Percentiles rank a stretch among this genome's conserved stretches.
These are phyloP conservation scores for Acleris literana DNA, from an alignment of 2,888 invertebrate species.

Conservation along the genomic window DNA sequence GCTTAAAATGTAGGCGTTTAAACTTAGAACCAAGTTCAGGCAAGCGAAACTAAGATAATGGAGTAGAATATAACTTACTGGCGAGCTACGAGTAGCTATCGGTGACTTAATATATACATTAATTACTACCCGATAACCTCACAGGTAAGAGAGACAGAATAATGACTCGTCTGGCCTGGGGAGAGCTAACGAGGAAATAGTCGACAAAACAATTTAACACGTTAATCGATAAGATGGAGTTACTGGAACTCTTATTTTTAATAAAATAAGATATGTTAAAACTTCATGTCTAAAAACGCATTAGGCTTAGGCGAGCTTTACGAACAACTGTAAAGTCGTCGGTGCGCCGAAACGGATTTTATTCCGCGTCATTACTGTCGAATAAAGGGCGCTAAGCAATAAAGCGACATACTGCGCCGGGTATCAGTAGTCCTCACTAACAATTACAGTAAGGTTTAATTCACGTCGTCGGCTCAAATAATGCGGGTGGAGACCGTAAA, in stretches of 20 bases:
- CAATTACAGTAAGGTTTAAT: conserved; percentile 65
- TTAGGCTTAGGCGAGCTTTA: conserved; percentile 10
- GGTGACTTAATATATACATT: conserved; percentile 28
- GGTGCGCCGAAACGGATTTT: conserved; percentile 15
- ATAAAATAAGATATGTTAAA: background rate
- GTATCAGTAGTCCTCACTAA: conserved; percentile 57
- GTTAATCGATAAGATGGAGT: too few relatives aligned
- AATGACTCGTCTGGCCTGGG: background rate
- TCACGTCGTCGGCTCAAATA: conserved; percentile 57
- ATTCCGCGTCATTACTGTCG: conserved; percentile 26
- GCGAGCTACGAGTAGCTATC: conserved; percentile 22
- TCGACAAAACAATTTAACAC: too few relatives aligned
- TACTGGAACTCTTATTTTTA: background rate
- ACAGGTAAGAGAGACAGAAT: conserved; percentile 14
- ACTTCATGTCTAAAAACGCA: background rate
- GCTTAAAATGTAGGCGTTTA: conserved; percentile 24
- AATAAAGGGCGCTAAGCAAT: conserved; percentile 3
- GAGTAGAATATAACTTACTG: conserved; percentile 35
- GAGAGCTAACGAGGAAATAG: too few relatives aligned
- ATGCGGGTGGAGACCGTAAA: conserved; percentile 61
- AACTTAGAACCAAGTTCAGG: conserved; percentile 32
- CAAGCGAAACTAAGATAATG: conserved; percentile 35
- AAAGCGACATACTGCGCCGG: conserved; percentile 23
- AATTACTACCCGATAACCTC: conserved; percentile 32
- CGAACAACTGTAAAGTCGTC: conserved; percentile 19